Evolutionary conservation across 2,888 invertebrate species (phyloP).

Genomic region (Zeuzera pyrina): DNA sequence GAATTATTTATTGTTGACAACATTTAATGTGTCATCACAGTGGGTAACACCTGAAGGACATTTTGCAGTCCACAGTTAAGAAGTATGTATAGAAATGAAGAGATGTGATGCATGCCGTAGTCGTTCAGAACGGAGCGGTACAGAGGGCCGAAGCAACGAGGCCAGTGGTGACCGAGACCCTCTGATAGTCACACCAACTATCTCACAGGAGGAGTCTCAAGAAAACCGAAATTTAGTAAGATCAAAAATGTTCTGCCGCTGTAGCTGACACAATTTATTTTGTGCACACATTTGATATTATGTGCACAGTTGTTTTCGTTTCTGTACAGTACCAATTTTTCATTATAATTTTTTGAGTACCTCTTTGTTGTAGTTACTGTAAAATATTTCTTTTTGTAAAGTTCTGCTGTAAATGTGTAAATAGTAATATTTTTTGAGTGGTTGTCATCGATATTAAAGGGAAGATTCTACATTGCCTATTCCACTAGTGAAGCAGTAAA

Average conservation of each 20-base stretch:
- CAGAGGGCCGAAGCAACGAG: slow-evolving; percentile 20
- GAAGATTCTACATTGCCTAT: too few relatives aligned
- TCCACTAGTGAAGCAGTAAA: too few relatives aligned
- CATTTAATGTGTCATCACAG: too few relatives aligned
- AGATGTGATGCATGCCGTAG: slow-evolving; percentile 51
- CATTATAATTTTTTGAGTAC: too few relatives aligned
- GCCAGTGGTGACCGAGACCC: slow-evolving; percentile 43
- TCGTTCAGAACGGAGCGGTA: slow-evolving; percentile 44
- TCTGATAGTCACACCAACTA: slow-evolving; percentile 45
- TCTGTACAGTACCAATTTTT: too few relatives aligned
- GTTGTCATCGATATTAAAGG: too few relatives aligned
- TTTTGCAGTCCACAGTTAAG: slow-evolving; percentile 56
- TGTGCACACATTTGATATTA: slow-evolving; percentile 16
- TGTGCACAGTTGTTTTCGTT: background rate
- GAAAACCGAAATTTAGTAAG: slow-evolving; percentile 56
- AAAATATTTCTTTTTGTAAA: too few relatives aligned
- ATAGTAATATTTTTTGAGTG: too few relatives aligned
- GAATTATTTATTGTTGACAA: too few relatives aligned
- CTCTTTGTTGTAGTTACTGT: too few relatives aligned
- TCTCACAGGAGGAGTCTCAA: slow-evolving; percentile 50
- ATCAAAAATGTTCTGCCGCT: slow-evolving; percentile 21
- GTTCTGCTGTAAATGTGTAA: too few relatives aligned
- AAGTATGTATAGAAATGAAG: slow-evolving; percentile 69
- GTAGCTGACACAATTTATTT: slow-evolving; percentile 33
- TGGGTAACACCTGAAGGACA: slow-evolving; percentile 31